Evolutionary conservation across 2,888 invertebrate species (phyloP), one percentile per base, ranked within the genome.

Genomic region (Trachelus iudaicus): DNA sequence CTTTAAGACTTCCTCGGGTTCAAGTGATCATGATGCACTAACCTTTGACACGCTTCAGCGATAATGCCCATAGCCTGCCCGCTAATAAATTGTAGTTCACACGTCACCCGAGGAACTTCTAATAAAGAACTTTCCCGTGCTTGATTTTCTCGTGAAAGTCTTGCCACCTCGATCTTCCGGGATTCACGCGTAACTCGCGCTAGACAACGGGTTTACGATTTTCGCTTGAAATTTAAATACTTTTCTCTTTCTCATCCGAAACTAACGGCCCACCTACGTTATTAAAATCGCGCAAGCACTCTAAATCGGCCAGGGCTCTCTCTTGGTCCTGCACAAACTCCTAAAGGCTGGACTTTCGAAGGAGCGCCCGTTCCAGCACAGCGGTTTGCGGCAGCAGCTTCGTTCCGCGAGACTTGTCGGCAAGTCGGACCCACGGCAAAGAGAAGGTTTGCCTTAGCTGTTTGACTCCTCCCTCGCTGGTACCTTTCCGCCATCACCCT

Each of bases 401-500:
- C 77, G 79, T 76, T 79, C 71, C 75, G 73, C 73, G 77, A 69
- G 71, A 71, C 71, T 71, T 34, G 71, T 31, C 71, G 71, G 71
- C 71, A 34, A 31, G 80, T 81, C 73, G 79, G 79, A 80, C 79
- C 79, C 77, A 79, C 82, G 81, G 83, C 81, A 84, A 85, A 86
- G 84, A 83, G 84, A 88, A 86, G 86, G 85, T 87, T 87, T 85
- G 88, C 85, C 86, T 83, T 82, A 83, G 79, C 84, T 87, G 87
- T 87, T 87, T 86, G 87, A 88, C 88, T 87, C 88, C 86, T 87
- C 88, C 87, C 85, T 87, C 87, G 79, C 82, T 81, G 75, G 85
- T 79, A 83, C 82, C 71, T 71, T 34, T 71, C 34, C 75, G 34
- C 34, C 69, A 69, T 30, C 11, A 30, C 35, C 35, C 69, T 34